Conservation (phyloP, 2,113 vertebrate genomes). For the Oreochromis tanganicae region DNA sequence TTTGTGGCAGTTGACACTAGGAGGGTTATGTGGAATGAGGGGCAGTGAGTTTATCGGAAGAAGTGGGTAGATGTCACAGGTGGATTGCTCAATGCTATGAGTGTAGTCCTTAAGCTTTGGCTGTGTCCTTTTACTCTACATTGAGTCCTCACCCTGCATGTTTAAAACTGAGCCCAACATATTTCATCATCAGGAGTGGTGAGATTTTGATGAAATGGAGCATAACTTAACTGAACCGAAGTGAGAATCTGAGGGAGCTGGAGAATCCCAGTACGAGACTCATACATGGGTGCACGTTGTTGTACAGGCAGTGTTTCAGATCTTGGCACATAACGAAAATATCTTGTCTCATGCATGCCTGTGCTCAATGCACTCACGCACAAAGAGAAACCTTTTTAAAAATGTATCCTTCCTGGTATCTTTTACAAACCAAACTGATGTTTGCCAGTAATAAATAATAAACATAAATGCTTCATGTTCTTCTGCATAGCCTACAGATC, state of each 20-base stretch:
- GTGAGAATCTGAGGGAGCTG: not conserved
- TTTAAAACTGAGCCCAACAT: not conserved
- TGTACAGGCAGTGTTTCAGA: not conserved
- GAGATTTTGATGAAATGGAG: not conserved
- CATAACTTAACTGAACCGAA: not conserved
- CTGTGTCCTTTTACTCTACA: not conserved
- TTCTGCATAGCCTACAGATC: not conserved
- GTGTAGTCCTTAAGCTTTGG: fast-evolving
- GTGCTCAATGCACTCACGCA: not conserved
- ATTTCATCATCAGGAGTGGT: not conserved
- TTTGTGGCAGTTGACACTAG: not conserved
- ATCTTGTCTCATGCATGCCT: not conserved
- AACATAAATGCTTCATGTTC: not conserved
- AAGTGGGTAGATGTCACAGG: not conserved
- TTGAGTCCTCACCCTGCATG: not conserved
- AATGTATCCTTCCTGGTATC: not conserved
- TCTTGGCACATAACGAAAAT: not conserved
- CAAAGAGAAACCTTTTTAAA: not conserved
- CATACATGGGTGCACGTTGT: not conserved
- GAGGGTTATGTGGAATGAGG: not conserved
- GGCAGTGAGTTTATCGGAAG: fast-evolving
- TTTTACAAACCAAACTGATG: not conserved
- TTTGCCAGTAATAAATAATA: not conserved
- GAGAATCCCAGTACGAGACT: not conserved
- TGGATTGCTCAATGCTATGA: not conserved